These are phyloP conservation scores for Acleris cristana DNA, from an alignment of 2,888 invertebrate genomes.

Conservation along the genomic window DNA sequence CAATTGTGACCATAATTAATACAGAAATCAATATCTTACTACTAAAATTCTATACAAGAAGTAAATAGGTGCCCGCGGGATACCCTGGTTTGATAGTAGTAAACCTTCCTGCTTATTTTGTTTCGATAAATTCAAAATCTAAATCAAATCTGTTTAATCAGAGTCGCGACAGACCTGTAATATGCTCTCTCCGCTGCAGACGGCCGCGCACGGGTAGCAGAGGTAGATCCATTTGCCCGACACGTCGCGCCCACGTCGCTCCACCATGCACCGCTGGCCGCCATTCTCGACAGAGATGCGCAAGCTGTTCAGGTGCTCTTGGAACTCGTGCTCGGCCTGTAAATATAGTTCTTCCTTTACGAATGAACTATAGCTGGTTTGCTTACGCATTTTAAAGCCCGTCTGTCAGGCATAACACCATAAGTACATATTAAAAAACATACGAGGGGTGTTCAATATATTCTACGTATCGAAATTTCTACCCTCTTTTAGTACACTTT, in stretches of 20 bases:
- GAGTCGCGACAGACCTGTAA: conserved; percentile 61
- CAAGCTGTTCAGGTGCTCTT: conserved; percentile 72
- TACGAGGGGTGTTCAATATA: neutral
- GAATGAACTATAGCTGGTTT: neutral
- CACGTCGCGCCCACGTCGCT: conserved; percentile 70
- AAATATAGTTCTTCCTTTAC: conserved; percentile 35
- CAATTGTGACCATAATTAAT: no score
- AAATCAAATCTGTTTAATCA: no score
- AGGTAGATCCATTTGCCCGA: conserved; percentile 76
- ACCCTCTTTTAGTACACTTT: no score
- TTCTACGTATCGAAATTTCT: no score
- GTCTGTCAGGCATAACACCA: neutral
- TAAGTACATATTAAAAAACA: neutral
- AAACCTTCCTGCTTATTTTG: no score
- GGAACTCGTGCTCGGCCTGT: conserved; percentile 76
- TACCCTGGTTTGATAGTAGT: no score
- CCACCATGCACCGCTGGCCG: conserved; percentile 70
- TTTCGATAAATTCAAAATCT: no score
- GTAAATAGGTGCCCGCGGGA: no score
- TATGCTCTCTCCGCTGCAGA: conserved; percentile 73
- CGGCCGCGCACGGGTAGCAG: conserved; percentile 81
- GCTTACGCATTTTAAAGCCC: neutral
- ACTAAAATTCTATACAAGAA: no score
- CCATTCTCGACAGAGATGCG: conserved; percentile 78
- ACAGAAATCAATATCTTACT: no score